Conservation (phyloP, 2,113 vertebrate species). For the Mus pahari region DNA sequence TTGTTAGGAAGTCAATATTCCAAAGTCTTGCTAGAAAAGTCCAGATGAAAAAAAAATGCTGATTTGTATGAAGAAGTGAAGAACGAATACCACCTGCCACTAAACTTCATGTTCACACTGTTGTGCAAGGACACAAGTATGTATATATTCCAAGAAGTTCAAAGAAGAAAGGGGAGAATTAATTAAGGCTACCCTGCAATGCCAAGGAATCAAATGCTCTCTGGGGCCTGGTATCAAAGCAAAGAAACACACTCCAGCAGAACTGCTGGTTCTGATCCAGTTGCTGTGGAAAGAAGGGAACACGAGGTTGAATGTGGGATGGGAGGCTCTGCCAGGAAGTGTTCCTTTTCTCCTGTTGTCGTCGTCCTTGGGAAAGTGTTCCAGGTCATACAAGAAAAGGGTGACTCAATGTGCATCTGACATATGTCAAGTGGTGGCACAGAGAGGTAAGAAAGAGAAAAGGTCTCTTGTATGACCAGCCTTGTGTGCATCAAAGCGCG, state of each 20-base stretch:
- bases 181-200: slow-evolving; percentile 71
- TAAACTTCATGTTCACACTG: slow-evolving; percentile 68
- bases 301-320: not conserved
- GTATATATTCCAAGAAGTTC: slow-evolving; percentile 69
- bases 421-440: not conserved
- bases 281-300: not conserved
- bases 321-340: not conserved
- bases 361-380: not conserved
- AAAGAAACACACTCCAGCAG: slow-evolving; percentile 60
- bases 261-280: slow-evolving; percentile 70
- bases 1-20: slow-evolving; percentile 77
- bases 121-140: slow-evolving; percentile 52
- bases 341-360: no score
- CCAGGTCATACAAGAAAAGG: not conserved
- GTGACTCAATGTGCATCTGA: not conserved
- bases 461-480: not conserved
- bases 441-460: not conserved
- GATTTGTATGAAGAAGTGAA: slow-evolving; percentile 65
- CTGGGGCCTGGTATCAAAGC: slow-evolving; percentile 60
- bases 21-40: slow-evolving; percentile 60
- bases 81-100: slow-evolving; percentile 76
- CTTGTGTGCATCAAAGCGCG: not conserved
- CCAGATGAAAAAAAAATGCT: slow-evolving; percentile 75
- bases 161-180: slow-evolving; percentile 74
- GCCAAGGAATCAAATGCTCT: slow-evolving; percentile 75